A percentile compares a stretch with the other conserved stretches of the same genome.
phyloP scores from a whole-genome alignment of 2,888 invertebrate species.

The Anodontia alba region DNA sequence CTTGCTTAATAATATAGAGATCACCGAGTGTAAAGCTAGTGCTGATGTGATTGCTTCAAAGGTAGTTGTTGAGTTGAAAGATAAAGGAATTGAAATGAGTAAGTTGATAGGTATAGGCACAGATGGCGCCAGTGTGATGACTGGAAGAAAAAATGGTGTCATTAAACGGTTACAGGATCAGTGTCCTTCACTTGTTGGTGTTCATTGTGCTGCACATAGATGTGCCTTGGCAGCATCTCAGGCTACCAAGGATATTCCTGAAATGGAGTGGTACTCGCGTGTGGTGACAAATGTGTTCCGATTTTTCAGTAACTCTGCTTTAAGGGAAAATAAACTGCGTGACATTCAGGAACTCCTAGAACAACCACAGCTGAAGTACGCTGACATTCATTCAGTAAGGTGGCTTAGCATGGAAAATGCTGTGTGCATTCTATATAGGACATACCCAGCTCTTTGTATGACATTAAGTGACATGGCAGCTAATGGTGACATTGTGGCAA shows the following conservation, averaged over 20 bases:
- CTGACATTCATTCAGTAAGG: constrained; percentile 26
- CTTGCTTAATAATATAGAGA: constrained; percentile 34
- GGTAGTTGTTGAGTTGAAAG: constrained; percentile 29
- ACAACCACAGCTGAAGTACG: constrained; percentile 23
- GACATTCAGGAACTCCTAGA: constrained; percentile 27
- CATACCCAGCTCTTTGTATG: constrained; percentile 34
- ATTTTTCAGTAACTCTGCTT: constrained; percentile 39
- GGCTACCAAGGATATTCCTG: constrained; percentile 32
- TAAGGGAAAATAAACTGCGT: constrained; percentile 21
- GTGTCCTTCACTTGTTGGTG: constrained; percentile 15
- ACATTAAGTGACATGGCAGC: neutral
- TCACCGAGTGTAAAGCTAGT: constrained; percentile 34
- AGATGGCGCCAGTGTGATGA: constrained; percentile 54
- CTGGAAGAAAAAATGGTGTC: constrained; percentile 19
- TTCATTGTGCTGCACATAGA: constrained; percentile 46
- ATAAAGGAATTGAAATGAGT: constrained; percentile 35
- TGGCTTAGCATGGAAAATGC: constrained; percentile 39
- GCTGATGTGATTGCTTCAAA: constrained; percentile 35
- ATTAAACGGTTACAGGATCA: constrained; percentile 5
- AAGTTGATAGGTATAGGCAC: constrained; percentile 47
- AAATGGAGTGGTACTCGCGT: constrained; percentile 24
- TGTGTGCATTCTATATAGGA: constrained; percentile 33
- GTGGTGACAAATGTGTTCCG: constrained; percentile 41
- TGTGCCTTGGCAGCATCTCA: constrained; percentile 48
- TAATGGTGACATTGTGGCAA: constrained; percentile 17